Conservation (phyloP, 2,888 invertebrate species). For the Synanthedon tipuliformis region DNA sequence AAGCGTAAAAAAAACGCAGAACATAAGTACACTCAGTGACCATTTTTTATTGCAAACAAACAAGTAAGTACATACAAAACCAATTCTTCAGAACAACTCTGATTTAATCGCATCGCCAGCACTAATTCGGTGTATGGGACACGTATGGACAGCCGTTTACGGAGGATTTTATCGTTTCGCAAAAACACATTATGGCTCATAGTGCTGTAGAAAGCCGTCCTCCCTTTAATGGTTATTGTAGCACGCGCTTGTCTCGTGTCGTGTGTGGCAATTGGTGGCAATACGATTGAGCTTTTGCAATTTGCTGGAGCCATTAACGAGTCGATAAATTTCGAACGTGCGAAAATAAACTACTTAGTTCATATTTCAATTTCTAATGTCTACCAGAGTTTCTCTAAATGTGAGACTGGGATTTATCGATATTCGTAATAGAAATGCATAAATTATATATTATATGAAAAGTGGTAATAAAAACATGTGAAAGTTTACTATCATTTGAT, state of each 20-base stretch:
- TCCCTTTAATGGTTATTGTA: conserved; percentile 18
- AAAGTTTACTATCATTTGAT: too few species aligned
- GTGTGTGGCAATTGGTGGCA: conserved; percentile 1
- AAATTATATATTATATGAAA: too few species aligned
- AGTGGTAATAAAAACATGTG: too few species aligned
- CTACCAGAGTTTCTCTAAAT: too few species aligned
- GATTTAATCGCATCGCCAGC: not conserved
- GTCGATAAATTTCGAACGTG: conserved; percentile 1
- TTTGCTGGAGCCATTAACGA: conserved; percentile 1
- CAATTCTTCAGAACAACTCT: not conserved
- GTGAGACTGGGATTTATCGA: too few species aligned
- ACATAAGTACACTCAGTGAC: too few species aligned
- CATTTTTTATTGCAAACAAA: too few species aligned
- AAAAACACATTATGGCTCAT: conserved; percentile 10
- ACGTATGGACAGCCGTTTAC: not conserved
- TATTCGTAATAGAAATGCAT: too few species aligned
- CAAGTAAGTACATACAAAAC: not conserved
- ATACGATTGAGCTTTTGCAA: not conserved
- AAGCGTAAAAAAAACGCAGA: too few species aligned
- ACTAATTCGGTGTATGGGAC: not conserved
- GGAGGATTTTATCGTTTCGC: conserved; percentile 15
- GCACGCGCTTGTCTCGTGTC: conserved; percentile 8
- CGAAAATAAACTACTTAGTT: not conserved
- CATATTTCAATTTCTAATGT: conserved; percentile 1
- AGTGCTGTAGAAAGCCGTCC: conserved; percentile 26